phyloP scores from a whole-genome alignment of 2,797 vertebrate species.

The Premnoplex brunnescens region DNA sequence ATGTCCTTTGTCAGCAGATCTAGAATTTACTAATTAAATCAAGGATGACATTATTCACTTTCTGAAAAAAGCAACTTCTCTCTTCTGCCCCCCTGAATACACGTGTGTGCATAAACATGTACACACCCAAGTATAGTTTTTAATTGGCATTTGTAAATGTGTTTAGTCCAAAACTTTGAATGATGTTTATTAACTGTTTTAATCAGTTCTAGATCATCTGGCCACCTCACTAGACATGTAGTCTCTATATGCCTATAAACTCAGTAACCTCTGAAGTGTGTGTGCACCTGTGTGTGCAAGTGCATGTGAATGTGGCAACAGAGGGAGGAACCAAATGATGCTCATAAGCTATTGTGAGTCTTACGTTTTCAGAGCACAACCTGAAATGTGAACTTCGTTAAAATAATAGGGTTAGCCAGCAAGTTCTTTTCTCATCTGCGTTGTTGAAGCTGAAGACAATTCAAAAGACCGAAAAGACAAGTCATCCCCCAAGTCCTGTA shows the following conservation, averaged over 20 bases:
- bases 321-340: background rate
- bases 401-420: background rate
- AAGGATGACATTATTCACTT: slow-evolving; percentile 81
- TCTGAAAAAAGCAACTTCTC: slow-evolving; percentile 47
- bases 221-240: background rate
- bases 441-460: background rate
- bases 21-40: slow-evolving; percentile 84
- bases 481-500: background rate
- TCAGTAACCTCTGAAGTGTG: background rate
- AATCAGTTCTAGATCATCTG: background rate
- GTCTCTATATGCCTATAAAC: background rate
- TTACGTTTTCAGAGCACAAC: background rate
- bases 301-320: fast-evolving
- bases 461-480: background rate
- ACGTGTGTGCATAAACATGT: background rate
- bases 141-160: background rate
- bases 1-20: slow-evolving; percentile 83
- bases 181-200: background rate
- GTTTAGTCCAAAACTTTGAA: background rate
- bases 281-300: background rate
- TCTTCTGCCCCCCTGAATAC: background rate
- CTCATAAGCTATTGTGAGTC: background rate
- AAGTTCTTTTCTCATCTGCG: background rate
- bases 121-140: background rate
- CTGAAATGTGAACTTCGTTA: background rate